Evolutionary conservation across 2,113 vertebrate genomes (phyloP).

Genomic region (Cisticola juncidis): DNA sequence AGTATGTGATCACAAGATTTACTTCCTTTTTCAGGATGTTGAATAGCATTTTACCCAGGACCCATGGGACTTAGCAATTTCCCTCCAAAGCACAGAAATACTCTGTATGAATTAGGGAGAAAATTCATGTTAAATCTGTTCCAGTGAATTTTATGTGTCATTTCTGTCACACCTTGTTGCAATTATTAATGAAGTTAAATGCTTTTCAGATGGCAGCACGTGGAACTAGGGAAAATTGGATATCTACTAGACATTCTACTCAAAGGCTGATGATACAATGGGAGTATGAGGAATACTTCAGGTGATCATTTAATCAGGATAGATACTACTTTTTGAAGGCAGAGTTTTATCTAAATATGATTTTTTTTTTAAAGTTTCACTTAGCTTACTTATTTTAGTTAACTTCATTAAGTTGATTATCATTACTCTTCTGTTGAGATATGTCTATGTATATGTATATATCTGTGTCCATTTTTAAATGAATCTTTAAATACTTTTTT

Average conservation of each 20-base stretch:
- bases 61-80: neutral
- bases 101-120: neutral
- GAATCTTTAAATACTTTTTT: neutral
- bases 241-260: neutral
- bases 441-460: neutral
- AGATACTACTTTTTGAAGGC: neutral
- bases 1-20: neutral
- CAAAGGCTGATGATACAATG: neutral
- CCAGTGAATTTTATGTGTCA: neutral
- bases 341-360: neutral
- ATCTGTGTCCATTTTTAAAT: neutral
- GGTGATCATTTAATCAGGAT: neutral
- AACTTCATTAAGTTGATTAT: neutral
- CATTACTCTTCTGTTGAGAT: neutral
- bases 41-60: neutral
- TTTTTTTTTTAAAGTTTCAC: neutral
- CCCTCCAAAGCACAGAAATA: neutral
- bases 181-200: neutral
- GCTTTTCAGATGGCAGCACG: neutral
- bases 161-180: neutral
- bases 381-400: neutral
- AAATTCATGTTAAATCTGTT: neutral
- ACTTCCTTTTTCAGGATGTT: neutral
- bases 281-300: neutral
- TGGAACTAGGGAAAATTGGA: neutral